Evolutionary conservation across 2,113 vertebrate species (phyloP).

Genomic region (Macaca nemestrina): DNA sequence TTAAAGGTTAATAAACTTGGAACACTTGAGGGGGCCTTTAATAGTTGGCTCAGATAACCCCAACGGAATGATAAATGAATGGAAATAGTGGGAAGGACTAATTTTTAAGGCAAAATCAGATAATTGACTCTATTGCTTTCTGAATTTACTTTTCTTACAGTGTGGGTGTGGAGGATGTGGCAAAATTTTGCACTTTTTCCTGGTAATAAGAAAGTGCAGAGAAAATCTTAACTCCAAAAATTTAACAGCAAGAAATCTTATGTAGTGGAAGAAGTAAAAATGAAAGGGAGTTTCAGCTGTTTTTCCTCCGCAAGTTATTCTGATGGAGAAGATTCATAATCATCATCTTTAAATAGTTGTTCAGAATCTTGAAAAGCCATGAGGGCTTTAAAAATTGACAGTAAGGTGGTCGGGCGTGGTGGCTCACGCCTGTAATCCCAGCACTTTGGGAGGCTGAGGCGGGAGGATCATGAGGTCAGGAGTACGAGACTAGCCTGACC

Average conservation of each 20-base stretch:
- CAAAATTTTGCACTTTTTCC: neutral
- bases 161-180: neutral
- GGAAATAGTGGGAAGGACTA: neutral
- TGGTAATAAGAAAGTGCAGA: neutral
- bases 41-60: neutral
- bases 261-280: neutral
- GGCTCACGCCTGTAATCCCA: too few relatives aligned
- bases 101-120: neutral
- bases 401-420: accelerated
- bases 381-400: neutral
- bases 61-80: neutral
- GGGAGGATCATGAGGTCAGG: too few relatives aligned
- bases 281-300: neutral
- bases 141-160: neutral
- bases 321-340: neutral
- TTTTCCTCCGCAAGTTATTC: neutral
- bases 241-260: neutral
- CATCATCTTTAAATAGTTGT: neutral
- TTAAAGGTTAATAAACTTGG: conserved; percentile 71
- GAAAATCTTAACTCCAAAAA: neutral
- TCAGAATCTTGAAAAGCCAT: conserved; percentile 1
- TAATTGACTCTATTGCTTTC: neutral
- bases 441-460: too few relatives aligned
- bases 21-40: conserved; percentile 26
- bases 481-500: too few relatives aligned